Evolutionary conservation across 2,888 invertebrate species (phyloP), one percentile per base, ranked within the genome.

Genomic region (Lithophane leautieri): DNA sequence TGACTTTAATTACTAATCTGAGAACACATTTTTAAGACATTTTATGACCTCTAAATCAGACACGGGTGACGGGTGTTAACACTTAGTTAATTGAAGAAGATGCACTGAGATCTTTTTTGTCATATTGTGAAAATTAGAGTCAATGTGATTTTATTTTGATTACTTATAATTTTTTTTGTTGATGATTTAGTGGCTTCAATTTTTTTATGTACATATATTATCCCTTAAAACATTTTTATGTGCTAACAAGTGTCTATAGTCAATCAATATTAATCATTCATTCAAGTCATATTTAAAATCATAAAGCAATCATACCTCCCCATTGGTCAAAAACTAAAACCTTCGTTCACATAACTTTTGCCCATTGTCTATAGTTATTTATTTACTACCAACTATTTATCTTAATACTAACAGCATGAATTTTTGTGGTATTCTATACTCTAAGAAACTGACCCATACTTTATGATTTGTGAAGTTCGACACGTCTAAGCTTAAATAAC

Each of bases 391-490:
- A 84, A 78, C 34, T 80, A 79, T 81, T 80, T 83, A 66, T 79
- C 47, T 65, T 73, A 63, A 63, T 56, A 82, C 78, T 89, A 89
- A 89, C 78, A 83, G 82, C 89, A 89, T 84, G 83, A 73, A 16
- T 54, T 63, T 81, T 79, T 85, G 76, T 74, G 70, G 70, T 79
- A 70, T 70, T 84, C 72, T 70, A 78, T 66, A 61, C 62, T 78
- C 28, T 75, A 80, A 77, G 78, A 80, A 87, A 87, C 86, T 88
- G 88, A 88, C 84, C 88, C 88, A 88, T 83, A 81, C 65, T 73
- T 85, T 87, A 81, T 79, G 81, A 83, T 67, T 81, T 73, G 73
- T 82, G 50, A 70, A 78, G 22, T 85, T 78, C 60, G 40, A 82
- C 65, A 76, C 78, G 81, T 77, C 72, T 80, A 47, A 70, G 86